Conservation (phyloP, 2,888 invertebrate genomes). For the Orthosia cruda region DNA sequence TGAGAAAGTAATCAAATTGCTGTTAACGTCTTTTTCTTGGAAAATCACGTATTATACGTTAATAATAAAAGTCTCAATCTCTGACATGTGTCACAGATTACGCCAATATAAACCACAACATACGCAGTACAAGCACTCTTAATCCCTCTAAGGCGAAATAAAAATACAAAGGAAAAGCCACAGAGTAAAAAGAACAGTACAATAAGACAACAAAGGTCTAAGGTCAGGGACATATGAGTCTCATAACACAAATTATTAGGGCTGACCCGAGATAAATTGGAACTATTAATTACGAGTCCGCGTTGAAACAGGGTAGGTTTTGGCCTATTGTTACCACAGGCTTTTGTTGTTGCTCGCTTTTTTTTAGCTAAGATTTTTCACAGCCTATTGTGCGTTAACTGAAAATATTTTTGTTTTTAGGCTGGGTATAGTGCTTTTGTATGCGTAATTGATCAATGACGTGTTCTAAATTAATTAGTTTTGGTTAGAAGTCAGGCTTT, state of each 20-base stretch:
- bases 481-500: not conserved
- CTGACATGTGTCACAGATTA: conserved; percentile 24
- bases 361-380: conserved; percentile 48
- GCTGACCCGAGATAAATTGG: conserved; percentile 60
- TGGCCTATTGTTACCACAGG: conserved; percentile 33
- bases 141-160: conserved; percentile 19
- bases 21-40: not conserved
- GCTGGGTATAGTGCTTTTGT: not conserved
- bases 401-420: conserved; percentile 24
- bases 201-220: conserved; percentile 37
- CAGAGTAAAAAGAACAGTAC: conserved; percentile 27
- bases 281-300: conserved; percentile 61
- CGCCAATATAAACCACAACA: conserved; percentile 11
- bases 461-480: not conserved
- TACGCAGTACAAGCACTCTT: not conserved
- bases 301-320: conserved; percentile 35
- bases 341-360: conserved; percentile 45
- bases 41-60: not conserved
- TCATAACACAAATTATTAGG: conserved; percentile 54
- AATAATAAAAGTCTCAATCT: not conserved
- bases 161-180: conserved; percentile 25
- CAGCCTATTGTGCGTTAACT: conserved; percentile 26
- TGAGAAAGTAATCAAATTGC: not conserved
- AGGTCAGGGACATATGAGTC: conserved; percentile 53
- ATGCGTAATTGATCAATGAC: not conserved